Conservation (phyloP, 1,140 invertebrate genomes). For the Stratiolaelaps scimitus region DNA sequence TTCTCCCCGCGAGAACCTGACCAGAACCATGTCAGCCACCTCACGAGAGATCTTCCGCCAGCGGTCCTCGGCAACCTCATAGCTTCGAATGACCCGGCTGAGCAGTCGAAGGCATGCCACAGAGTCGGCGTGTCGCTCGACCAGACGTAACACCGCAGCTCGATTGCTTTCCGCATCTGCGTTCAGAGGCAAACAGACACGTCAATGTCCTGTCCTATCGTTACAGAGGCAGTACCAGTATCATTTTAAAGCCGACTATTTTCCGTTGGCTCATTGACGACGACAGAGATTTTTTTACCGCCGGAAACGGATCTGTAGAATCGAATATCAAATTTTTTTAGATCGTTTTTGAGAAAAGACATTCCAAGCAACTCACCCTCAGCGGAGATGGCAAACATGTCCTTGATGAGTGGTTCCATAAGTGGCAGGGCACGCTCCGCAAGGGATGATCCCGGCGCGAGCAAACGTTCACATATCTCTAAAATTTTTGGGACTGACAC, state of each 20-base stretch:
- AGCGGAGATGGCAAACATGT: conserved; percentile 1
- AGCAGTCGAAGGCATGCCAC: conserved; percentile 15
- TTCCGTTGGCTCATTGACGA: no score
- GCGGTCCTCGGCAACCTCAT: conserved; percentile 11
- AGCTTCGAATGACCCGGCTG: background rate
- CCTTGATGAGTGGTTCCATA: conserved; percentile 2
- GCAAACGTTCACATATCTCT: background rate
- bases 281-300: no score
- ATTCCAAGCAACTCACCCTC: background rate
- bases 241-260: no score
- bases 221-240: no score
- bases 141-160: conserved; percentile 4
- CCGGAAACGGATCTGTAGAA: no score
- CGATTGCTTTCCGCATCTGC: conserved; percentile 17
- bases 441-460: conserved; percentile 2
- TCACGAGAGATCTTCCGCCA: conserved; percentile 25
- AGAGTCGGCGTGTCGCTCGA: conserved; percentile 4
- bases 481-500: conserved; percentile 16
- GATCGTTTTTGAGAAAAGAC: background rate
- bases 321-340: background rate
- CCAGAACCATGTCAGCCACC: conserved; percentile 13
- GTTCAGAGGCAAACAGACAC: background rate
- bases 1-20: conserved; percentile 1
- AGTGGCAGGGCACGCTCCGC: background rate
- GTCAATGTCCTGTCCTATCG: background rate